Evolutionary conservation across 2,888 invertebrate genomes (phyloP).

Genomic region (Branchellion lobata): DNA sequence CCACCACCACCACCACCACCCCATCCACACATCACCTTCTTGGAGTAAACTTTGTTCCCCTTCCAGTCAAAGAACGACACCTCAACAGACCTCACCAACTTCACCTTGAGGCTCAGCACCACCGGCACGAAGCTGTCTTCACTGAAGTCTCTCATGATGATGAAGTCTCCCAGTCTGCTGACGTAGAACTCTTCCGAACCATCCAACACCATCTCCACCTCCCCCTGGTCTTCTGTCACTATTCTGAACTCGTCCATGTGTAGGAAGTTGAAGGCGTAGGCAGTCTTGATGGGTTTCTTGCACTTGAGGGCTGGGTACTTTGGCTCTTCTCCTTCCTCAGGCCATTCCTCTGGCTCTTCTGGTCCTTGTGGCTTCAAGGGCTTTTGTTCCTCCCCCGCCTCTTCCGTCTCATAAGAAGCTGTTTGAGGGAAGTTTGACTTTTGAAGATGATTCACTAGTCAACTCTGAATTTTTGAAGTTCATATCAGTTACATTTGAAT

Average conservation of each 20-base stretch:
- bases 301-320: neutral
- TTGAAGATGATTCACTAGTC: no score
- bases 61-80: neutral
- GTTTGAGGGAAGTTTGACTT: no score
- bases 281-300: neutral
- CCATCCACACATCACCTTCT: no score
- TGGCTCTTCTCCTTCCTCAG: no score
- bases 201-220: neutral
- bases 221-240: neutral
- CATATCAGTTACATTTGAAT: no score
- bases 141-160: neutral
- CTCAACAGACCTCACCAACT: neutral
- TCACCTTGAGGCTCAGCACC: neutral
- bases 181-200: slow-evolving; percentile 16
- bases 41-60: neutral
- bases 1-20: no score
- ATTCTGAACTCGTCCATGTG: slow-evolving; percentile 22
- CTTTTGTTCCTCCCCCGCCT: no score
- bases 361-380: no score
- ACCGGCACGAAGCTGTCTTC: neutral
- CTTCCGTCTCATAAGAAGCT: no score
- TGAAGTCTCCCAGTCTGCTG: neutral
- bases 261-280: slow-evolving; percentile 19
- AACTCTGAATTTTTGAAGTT: no score
- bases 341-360: no score